Evolutionary conservation across 2,888 invertebrate genomes (phyloP).

Genomic region (Muscina levida): DNA sequence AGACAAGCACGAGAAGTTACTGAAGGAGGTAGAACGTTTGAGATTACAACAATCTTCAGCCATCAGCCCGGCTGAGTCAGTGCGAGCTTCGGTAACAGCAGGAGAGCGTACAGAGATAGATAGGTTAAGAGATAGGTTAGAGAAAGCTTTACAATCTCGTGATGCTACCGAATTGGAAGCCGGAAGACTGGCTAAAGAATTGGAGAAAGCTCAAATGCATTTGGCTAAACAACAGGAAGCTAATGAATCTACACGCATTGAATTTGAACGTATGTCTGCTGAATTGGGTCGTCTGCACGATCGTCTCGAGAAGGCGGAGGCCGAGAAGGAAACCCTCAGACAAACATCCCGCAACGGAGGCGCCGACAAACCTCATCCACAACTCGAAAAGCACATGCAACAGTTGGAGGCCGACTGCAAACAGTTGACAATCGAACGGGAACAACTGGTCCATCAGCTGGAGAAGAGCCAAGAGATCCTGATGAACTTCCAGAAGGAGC

Average conservation of each 20-base stretch:
- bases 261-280: conserved; percentile 91
- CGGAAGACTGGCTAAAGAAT: conserved; percentile 90
- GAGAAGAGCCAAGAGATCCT: conserved; percentile 96
- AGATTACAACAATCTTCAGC: conserved; percentile 81
- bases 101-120: conserved; percentile 90
- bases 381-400: conserved; percentile 91
- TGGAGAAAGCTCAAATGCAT: conserved; percentile 92
- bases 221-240: conserved; percentile 91
- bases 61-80: conserved; percentile 79
- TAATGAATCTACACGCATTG: conserved; percentile 90
- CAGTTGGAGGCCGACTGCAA: conserved; percentile 92
- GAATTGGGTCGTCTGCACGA: conserved; percentile 91
- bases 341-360: conserved; percentile 86
- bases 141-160: conserved; percentile 87
- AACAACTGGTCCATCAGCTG: conserved; percentile 92
- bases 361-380: conserved; percentile 89
- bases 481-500: conserved; percentile 94
- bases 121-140: conserved; percentile 90
- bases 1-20: conserved; percentile 91
- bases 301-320: conserved; percentile 88
- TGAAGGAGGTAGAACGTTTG: conserved; percentile 84
- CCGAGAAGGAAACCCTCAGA: conserved; percentile 87
- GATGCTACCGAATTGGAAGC: conserved; percentile 93
- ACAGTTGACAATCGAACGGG: conserved; percentile 89
- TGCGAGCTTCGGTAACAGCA: conserved; percentile 81